These are phyloP conservation scores for Diarsia brunnea DNA, from an alignment of 2,888 invertebrate species.

Conservation along the genomic window DNA sequence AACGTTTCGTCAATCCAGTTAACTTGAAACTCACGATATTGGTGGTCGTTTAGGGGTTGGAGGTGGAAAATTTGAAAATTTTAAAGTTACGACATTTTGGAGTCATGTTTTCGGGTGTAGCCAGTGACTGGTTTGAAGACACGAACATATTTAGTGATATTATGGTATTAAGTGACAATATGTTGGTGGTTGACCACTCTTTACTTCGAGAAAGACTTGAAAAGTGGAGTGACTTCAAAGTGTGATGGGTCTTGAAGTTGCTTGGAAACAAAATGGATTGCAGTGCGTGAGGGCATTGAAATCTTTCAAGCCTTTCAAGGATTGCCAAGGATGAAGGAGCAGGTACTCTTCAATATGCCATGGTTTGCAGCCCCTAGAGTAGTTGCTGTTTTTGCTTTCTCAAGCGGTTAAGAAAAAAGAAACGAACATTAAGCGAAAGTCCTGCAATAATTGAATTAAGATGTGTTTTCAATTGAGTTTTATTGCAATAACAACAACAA, in stretches of 20 bases:
- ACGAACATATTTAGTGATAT: background rate
- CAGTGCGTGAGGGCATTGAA: slow-evolving; percentile 29
- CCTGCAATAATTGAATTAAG: background rate
- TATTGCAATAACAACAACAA: background rate
- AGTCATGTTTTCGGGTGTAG: background rate
- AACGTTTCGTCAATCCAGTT: slow-evolving; percentile 78
- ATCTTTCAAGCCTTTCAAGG: background rate
- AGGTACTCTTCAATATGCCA: background rate
- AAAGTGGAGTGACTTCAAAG: slow-evolving; percentile 15
- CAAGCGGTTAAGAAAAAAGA: background rate
- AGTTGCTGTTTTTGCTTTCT: background rate
- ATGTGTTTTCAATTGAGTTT: background rate
- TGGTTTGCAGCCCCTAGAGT: background rate
- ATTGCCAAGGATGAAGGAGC: background rate
- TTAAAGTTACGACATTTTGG: background rate
- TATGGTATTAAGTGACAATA: background rate
- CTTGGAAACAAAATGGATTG: slow-evolving; percentile 20
- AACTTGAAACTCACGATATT: slow-evolving; percentile 61
- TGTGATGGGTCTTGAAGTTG: background rate
- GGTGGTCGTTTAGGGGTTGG: slow-evolving; percentile 69
- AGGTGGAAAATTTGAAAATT: background rate
- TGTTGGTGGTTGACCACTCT: background rate
- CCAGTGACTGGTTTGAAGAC: background rate
- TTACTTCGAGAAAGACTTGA: background rate
- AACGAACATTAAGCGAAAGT: background rate